These are phyloP conservation scores for Corythornis madagascariensis DNA, from an alignment of 2,113 vertebrate species.

Conservation along the genomic window DNA sequence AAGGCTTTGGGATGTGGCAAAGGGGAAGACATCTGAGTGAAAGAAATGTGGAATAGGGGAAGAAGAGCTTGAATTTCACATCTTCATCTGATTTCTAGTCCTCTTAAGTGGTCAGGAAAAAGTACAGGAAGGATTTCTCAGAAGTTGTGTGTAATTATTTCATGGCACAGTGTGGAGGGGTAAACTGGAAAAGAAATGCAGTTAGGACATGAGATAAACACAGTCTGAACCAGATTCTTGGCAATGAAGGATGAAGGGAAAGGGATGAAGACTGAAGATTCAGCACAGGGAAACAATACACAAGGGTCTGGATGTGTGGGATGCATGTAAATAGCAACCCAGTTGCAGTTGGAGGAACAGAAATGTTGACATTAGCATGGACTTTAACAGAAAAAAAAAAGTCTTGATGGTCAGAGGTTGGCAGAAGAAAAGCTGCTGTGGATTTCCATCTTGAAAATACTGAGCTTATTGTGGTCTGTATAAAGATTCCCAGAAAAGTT, in stretches of 20 bases:
- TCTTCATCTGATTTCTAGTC: background rate
- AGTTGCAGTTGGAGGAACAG: background rate
- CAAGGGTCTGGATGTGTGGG: background rate
- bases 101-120: background rate
- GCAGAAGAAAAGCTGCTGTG: constrained; percentile 8
- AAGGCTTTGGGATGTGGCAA: background rate
- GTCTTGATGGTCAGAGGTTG: background rate
- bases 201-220: background rate
- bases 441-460: constrained; percentile 44
- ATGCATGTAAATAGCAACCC: constrained; percentile 3
- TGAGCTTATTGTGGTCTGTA: constrained; percentile 12
- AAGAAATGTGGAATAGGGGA: background rate
- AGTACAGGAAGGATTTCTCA: background rate
- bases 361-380: background rate
- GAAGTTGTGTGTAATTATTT: background rate
- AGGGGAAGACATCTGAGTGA: background rate
- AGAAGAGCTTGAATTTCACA: background rate
- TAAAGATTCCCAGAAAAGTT: constrained; percentile 34
- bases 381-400: background rate
- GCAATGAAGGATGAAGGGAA: background rate
- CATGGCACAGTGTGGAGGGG: background rate
- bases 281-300: background rate
- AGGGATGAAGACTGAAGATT: background rate
- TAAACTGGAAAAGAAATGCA: background rate
- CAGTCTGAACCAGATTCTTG: background rate